phyloP scores from a whole-genome alignment of 2,797 vertebrate species.

The Leptodon cayanensis region DNA sequence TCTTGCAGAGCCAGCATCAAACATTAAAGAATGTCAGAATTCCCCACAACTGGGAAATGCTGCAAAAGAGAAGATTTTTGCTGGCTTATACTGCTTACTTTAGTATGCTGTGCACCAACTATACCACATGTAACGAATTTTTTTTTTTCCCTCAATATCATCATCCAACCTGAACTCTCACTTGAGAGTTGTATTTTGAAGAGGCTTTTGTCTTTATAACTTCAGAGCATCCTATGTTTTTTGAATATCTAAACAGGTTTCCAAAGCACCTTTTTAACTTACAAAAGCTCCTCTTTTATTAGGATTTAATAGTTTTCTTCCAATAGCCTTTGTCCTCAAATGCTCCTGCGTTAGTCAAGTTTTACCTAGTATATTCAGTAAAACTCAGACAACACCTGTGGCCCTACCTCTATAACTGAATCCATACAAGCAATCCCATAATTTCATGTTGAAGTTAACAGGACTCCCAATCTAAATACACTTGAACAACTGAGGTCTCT shows the following conservation, averaged over 20 bases:
- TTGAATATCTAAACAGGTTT: not conserved
- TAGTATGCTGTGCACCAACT: not conserved
- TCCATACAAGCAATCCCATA: not conserved
- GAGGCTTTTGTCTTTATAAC: not conserved
- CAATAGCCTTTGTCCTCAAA: not conserved
- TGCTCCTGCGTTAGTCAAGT: not conserved
- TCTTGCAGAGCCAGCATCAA: not conserved
- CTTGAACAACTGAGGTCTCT: not conserved
- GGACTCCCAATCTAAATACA: not conserved
- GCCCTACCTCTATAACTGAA: not conserved
- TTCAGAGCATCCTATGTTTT: not conserved
- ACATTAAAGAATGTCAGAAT: not conserved
- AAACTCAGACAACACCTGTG: not conserved
- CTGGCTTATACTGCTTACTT: not conserved
- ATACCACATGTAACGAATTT: not conserved
- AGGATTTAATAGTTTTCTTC: not conserved
- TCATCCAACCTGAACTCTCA: not conserved
- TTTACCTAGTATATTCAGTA: not conserved
- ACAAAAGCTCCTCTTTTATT: not conserved
- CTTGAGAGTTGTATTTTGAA: not conserved
- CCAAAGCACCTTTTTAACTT: not conserved
- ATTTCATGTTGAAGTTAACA: not conserved
- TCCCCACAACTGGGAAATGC: not conserved
- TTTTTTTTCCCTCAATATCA: not conserved
- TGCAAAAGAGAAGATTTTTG: not conserved